Base-by-base conservation (phyloP, 2,888 invertebrate genomes). In the Allygus modestus region DNA sequence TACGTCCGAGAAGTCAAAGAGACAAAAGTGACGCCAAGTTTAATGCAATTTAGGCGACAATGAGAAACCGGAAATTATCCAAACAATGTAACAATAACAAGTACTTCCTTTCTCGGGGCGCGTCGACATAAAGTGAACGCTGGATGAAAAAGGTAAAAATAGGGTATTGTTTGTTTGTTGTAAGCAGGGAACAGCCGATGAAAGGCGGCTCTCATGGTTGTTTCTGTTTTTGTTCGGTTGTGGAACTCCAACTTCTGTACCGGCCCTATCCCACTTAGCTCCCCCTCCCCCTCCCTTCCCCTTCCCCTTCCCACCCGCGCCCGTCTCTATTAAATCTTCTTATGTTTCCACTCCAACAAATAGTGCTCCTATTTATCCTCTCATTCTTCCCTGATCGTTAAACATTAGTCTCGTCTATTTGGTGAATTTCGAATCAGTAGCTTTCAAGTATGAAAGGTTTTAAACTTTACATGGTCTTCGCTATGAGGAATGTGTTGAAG, bases 201-300 rank as follows among this genome's bases (percentile, higher is more conserved):
- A 73, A 73, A 73, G 81, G 51, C 58, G 9, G 17, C 69, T 85
- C 79, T 65, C 81, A 71, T 81, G 37, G 83, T 73, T 73, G 85
- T 84, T 84, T 84, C 79, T 73, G 75, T 81, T 61, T 79, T 81
- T 69, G 51, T 75, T 46, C 61, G 73, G 73, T 85, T 82, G 37
- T 81, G 82, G 86, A 83, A 58, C 85, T 85, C 83, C 54, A 69
- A 69, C 73, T 65, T 77, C 77, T 81, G 71, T 77, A 41, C 69
- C 37, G 31, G 26, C 31, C 37, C 73, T 54, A 54, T 54, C 23
- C 54, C 54, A 54, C 54, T 85, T 83, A 71, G 51, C 81, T 61
- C 77, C 82, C 79, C 83, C 81, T 65, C 69, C 71, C 46, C 9
- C n/a, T 73, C 79, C 83, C 81, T 61, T 54, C 71, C 58, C 4